Percentiles rank a stretch among this genome's conserved stretches.
Conservation (phyloP, 2,113 vertebrate genomes). For the Lamprotornis superbus region DNA sequence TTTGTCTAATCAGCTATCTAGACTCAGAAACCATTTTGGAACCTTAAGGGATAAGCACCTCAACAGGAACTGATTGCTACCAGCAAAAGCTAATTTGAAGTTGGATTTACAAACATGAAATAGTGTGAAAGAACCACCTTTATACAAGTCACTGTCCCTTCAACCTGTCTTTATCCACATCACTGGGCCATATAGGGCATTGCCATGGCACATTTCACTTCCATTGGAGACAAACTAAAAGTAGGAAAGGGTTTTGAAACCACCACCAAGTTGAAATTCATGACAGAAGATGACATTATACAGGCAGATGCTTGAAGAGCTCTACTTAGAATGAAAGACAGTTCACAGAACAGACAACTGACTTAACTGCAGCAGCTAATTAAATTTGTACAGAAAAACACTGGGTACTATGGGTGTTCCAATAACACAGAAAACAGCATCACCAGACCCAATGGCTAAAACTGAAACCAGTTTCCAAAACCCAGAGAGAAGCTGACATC, state of each 20-base stretch:
- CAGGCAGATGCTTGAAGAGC: neutral
- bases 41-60: neutral
- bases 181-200: neutral
- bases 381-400: neutral
- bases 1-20: conserved; percentile 60
- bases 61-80: neutral
- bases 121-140: neutral
- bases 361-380: neutral
- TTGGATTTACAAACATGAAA: neutral
- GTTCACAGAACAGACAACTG: neutral
- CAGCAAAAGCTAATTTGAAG: neutral
- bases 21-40: neutral
- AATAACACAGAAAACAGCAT: neutral
- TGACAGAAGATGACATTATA: neutral
- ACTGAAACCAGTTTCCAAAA: neutral
- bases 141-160: neutral
- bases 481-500: neutral
- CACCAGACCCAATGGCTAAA: neutral
- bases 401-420: neutral
- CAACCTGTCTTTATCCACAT: neutral
- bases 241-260: neutral
- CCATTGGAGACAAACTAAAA: neutral
- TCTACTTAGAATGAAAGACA: neutral
- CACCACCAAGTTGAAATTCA: neutral
- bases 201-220: neutral